Conservation (phyloP, 2,888 invertebrate species). For the Bedellia somnulentella region DNA sequence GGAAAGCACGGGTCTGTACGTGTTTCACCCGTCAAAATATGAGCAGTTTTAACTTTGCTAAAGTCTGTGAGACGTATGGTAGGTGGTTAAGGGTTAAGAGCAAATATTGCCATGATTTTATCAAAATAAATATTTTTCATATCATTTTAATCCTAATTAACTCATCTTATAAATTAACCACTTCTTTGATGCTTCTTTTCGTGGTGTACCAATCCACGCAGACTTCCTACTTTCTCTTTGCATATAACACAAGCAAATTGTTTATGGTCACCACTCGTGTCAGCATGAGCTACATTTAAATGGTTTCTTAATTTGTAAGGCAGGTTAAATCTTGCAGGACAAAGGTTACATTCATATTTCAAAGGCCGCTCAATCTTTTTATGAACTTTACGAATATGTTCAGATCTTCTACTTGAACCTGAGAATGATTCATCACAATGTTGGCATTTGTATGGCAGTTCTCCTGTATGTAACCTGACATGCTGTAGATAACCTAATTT, state of each 20-base stretch:
- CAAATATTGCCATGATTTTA: too few species aligned
- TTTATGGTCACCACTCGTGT: constrained; percentile 11
- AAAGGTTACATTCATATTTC: constrained; percentile 27
- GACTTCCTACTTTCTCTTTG: constrained; percentile 26
- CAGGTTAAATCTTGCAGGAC: constrained; percentile 30
- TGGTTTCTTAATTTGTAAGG: constrained; percentile 31
- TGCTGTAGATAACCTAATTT: constrained; percentile 37
- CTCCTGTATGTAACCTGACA: constrained; percentile 37
- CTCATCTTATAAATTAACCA: too few species aligned
- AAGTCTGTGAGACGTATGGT: too few species aligned
- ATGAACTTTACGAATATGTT: constrained; percentile 31
- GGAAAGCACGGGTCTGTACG: too few species aligned
- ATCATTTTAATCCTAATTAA: too few species aligned
- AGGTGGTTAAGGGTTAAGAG: too few species aligned
- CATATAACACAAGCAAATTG: constrained; percentile 27
- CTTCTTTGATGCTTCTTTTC: constrained; percentile 27
- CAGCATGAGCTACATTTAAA: constrained; percentile 20
- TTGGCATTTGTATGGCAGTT: constrained; percentile 31
- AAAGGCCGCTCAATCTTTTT: constrained; percentile 16
- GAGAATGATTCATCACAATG: constrained; percentile 34
- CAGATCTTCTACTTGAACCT: constrained; percentile 36
- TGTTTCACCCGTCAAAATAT: too few species aligned
- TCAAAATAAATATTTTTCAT: too few species aligned
- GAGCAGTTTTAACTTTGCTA: too few species aligned
- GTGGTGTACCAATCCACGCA: constrained; percentile 28